phyloP scores from a whole-genome alignment of 1,140 invertebrate genomes.

The Dufourea novaeangliae region DNA sequence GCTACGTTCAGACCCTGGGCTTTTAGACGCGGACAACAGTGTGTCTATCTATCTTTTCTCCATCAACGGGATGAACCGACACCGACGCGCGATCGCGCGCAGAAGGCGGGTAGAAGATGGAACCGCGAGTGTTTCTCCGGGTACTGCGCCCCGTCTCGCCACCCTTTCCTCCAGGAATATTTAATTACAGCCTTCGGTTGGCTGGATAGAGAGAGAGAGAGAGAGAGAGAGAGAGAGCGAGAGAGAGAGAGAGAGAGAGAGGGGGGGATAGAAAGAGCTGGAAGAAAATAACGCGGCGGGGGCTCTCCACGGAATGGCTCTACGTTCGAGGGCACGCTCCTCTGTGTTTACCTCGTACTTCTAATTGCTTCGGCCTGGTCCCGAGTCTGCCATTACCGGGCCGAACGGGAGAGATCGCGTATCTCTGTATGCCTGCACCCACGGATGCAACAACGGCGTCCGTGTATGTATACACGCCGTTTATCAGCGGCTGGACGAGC shows the following conservation, averaged over 20 bases:
- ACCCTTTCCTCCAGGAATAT: constrained; percentile 69
- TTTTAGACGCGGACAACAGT: constrained; percentile 38
- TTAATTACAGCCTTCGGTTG: constrained; percentile 75
- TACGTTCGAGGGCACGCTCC: constrained; percentile 60
- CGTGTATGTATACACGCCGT: constrained; percentile 1
- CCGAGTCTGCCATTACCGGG: constrained; percentile 75
- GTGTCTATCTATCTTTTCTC: constrained; percentile 61
- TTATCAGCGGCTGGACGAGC: constrained; percentile 31
- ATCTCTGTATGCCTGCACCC: constrained; percentile 53
- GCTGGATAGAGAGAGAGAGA: too few relatives aligned
- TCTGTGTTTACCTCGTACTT: constrained; percentile 80
- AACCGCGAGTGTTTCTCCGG: constrained; percentile 46
- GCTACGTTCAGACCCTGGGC: constrained; percentile 11
- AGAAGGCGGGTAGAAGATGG: constrained; percentile 4
- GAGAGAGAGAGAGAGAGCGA: too few relatives aligned
- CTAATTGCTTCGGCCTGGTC: constrained; percentile 76
- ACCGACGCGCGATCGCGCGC: constrained; percentile 11
- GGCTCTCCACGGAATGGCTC: constrained; percentile 56
- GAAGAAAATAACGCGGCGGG: constrained; percentile 73
- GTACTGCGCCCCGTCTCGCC: too few relatives aligned
- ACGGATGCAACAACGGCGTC: constrained; percentile 21
- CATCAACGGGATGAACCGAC: constrained; percentile 45
- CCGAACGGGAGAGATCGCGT: constrained; percentile 61
- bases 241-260: too few relatives aligned
- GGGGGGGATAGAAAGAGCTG: too few relatives aligned